Conservation (phyloP, 64 coral and sea anemone species). For the Stichodactyla mertensii region DNA sequence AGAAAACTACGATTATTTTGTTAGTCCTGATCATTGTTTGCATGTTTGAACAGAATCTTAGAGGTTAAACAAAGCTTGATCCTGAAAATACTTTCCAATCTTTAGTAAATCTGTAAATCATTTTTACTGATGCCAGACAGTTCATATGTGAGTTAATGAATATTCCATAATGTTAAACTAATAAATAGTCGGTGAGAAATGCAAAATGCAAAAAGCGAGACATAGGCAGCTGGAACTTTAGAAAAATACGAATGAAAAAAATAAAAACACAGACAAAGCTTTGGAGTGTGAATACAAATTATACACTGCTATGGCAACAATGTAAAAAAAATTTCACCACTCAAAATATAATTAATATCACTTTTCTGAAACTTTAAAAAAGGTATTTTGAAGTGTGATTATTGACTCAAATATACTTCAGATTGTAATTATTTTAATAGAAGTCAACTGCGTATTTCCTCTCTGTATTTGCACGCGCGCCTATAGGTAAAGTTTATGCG, state of each 20-base stretch:
- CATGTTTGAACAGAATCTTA: background rate
- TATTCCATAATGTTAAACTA: background rate
- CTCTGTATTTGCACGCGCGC: background rate
- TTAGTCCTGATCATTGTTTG: background rate
- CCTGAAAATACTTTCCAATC: background rate
- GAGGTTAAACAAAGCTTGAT: background rate
- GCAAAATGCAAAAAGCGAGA: background rate
- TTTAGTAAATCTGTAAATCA: background rate
- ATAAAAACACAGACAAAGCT: background rate
- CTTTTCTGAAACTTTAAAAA: background rate
- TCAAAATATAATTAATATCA: background rate
- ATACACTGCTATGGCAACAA: conserved; percentile 2
- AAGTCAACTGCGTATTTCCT: background rate
- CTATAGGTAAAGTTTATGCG: background rate
- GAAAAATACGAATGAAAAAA: background rate
- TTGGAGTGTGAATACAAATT: background rate
- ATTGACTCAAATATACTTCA: background rate
- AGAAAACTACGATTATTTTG: background rate
- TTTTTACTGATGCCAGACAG: background rate
- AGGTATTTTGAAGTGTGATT: background rate
- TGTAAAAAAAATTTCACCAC: background rate
- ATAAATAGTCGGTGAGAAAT: background rate
- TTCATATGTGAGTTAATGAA: background rate
- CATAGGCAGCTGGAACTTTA: background rate
- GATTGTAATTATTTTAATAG: background rate